Percentiles rank a stretch among this genome's conserved stretches.
Conservation (phyloP, 2,113 vertebrate genomes). For the Channa maculata region DNA sequence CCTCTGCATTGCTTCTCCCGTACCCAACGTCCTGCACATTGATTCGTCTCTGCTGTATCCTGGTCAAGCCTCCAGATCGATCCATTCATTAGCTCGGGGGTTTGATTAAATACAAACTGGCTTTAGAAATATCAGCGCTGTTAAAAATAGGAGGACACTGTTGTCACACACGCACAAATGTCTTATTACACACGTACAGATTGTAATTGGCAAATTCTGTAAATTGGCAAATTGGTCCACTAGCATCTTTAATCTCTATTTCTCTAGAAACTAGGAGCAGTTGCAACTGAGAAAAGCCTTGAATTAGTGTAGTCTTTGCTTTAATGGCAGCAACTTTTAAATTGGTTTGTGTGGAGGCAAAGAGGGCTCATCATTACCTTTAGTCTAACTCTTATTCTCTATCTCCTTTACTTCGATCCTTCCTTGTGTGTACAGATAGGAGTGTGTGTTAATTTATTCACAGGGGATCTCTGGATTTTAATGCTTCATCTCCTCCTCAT, state of each 20-base stretch:
- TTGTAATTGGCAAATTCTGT: constrained; percentile 31
- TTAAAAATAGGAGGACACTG: constrained; percentile 33
- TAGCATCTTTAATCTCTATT: constrained; percentile 34
- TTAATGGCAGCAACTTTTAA: constrained; percentile 23
- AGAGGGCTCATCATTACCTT: constrained; percentile 24
- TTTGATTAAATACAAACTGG: constrained; percentile 32
- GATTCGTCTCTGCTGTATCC: constrained; percentile 61
- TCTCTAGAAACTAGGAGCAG: constrained; percentile 22
- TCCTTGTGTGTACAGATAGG: constrained; percentile 18
- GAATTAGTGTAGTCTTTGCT: constrained; percentile 35
- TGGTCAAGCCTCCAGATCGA: constrained; percentile 45
- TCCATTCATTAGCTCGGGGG: constrained; percentile 22
- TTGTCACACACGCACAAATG: constrained; percentile 28
- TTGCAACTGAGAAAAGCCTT: constrained; percentile 20
- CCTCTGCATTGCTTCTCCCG: constrained; percentile 19
- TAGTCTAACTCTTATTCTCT: constrained; percentile 1
- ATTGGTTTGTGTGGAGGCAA: constrained; percentile 26
- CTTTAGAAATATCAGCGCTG: constrained; percentile 34
- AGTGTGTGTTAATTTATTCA: constrained; percentile 19
- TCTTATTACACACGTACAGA: constrained; percentile 6
- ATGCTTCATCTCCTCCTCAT: constrained; percentile 31
- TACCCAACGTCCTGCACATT: constrained; percentile 23
- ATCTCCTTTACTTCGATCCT: background rate
- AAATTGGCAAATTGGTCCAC: constrained; percentile 34
- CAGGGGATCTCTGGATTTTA: constrained; percentile 34